Conservation (phyloP, 2,888 invertebrate genomes). For the Scrobipalpa atriplicella region DNA sequence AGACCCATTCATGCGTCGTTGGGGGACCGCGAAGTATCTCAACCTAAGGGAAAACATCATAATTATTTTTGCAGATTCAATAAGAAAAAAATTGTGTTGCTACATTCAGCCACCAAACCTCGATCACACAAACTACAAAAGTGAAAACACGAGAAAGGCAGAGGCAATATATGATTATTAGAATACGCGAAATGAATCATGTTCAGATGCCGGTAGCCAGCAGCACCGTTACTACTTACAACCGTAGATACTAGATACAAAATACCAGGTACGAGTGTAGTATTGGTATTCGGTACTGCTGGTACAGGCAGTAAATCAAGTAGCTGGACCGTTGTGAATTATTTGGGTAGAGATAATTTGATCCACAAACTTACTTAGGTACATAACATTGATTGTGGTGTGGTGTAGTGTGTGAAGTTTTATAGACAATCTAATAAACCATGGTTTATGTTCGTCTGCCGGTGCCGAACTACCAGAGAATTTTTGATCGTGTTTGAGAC, state of each 20-base stretch:
- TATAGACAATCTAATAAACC: too few relatives aligned
- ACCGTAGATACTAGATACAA: background rate
- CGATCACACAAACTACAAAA: slow-evolving; percentile 11
- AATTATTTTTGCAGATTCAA: too few relatives aligned
- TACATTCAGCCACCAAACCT: background rate
- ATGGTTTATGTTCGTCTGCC: too few relatives aligned
- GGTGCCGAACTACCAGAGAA: too few relatives aligned
- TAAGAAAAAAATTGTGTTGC: background rate
- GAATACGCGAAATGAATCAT: slow-evolving; percentile 22
- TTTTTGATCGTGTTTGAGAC: too few relatives aligned
- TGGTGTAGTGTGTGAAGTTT: too few relatives aligned
- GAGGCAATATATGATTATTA: slow-evolving; percentile 17
- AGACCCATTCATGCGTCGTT: too few relatives aligned
- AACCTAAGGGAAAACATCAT: too few relatives aligned
- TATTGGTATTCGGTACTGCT: background rate
- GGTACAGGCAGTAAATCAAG: background rate
- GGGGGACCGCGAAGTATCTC: too few relatives aligned
- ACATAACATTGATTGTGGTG: too few relatives aligned
- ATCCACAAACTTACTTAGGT: too few relatives aligned
- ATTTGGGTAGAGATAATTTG: background rate
- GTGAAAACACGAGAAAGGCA: slow-evolving; percentile 24
- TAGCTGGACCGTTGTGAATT: background rate
- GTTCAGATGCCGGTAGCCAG: slow-evolving; percentile 12
- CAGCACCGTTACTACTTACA: slow-evolving; percentile 10
- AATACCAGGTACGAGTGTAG: background rate